Percentiles rank a stretch among this genome's conserved stretches.
These are phyloP conservation scores for Dromiciops gliroides DNA, from an alignment of 2,113 vertebrate genomes.

Conservation along the genomic window DNA sequence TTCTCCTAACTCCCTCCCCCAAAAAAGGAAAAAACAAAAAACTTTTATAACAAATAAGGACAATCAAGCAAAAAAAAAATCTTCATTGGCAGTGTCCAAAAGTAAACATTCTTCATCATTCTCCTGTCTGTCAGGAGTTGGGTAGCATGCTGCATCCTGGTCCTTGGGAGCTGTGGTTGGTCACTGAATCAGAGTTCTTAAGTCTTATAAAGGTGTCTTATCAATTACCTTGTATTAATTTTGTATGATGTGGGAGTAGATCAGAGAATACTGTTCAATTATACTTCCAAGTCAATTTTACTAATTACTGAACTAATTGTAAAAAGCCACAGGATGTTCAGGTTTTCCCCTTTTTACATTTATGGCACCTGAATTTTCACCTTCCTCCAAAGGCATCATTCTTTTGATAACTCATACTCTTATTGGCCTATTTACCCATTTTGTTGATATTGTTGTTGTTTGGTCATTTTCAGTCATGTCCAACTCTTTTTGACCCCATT, in stretches of 20 bases:
- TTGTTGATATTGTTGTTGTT: no score
- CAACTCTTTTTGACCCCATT: no score
- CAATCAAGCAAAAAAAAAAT: background rate
- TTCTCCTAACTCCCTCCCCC: background rate
- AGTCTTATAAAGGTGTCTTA: background rate
- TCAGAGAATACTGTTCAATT: background rate
- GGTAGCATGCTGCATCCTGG: no score
- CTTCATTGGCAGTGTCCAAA: background rate
- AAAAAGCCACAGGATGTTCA: background rate
- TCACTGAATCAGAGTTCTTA: background rate
- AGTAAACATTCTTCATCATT: background rate
- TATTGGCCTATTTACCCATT: no score
- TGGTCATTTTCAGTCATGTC: no score
- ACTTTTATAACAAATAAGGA: background rate
- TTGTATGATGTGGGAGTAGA: background rate
- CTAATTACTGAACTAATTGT: background rate
- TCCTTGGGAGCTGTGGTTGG: background rate
- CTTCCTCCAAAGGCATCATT: background rate
- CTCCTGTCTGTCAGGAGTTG: background rate
- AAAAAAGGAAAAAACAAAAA: background rate
- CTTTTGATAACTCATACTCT: no score
- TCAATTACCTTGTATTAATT: background rate
- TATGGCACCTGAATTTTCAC: background rate
- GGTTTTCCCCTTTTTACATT: background rate
- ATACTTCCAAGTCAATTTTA: background rate